Conservation (phyloP, 2,888 invertebrate genomes). For the Xestobium rufovillosum region DNA sequence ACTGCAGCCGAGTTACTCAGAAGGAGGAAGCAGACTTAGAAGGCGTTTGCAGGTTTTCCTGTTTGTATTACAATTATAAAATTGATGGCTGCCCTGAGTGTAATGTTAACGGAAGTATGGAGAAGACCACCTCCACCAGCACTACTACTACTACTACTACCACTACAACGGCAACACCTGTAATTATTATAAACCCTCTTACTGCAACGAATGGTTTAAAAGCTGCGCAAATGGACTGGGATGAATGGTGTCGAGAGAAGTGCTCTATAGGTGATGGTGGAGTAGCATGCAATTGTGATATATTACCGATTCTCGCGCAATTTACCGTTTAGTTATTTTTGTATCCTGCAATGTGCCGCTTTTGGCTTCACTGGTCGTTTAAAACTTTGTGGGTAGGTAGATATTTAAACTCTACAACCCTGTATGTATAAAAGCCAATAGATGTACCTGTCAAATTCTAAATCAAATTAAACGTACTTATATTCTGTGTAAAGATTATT, state of each 20-base stretch:
- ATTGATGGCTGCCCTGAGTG: slow-evolving; percentile 45
- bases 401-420: too few species aligned
- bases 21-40: slow-evolving; percentile 23
- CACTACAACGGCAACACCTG: slow-evolving; percentile 17
- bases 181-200: slow-evolving; percentile 11
- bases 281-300: slow-evolving; percentile 68
- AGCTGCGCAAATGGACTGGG: slow-evolving; percentile 46
- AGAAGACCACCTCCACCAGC: neutral
- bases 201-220: neutral
- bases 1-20: slow-evolving; percentile 33
- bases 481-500: neutral
- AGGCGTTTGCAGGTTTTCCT: slow-evolving; percentile 48
- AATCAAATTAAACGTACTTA: slow-evolving; percentile 18
- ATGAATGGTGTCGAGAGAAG: slow-evolving; percentile 56
- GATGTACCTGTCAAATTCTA: slow-evolving; percentile 26
- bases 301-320: slow-evolving; percentile 50
- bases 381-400: neutral
- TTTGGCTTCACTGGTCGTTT: neutral
- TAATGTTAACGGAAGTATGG: slow-evolving; percentile 35
- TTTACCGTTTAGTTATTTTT: too few species aligned
- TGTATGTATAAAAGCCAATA: too few species aligned
- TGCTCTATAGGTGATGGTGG: slow-evolving; percentile 65
- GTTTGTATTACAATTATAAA: slow-evolving; percentile 36
- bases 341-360: too few species aligned
- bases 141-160: slow-evolving; percentile 7